Percentiles rank a stretch among this genome's conserved stretches.
Conservation (phyloP, 1,140 invertebrate genomes). For the Thalassaphorura encarpata region DNA sequence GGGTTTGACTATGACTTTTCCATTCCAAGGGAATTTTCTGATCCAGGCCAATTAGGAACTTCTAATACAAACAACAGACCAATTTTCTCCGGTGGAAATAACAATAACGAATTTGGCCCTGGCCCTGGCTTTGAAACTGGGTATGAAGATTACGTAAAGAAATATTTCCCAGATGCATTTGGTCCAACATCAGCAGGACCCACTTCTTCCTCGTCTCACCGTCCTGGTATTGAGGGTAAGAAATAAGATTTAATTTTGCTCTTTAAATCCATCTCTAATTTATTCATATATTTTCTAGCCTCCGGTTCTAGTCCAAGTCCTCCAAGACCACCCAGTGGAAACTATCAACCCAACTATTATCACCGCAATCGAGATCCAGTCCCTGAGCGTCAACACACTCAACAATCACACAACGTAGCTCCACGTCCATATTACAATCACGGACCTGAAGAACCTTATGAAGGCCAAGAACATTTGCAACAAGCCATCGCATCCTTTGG, state of each 20-base stretch:
- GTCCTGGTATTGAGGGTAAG: conserved; percentile 11
- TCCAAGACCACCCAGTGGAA: not conserved
- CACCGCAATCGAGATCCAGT: not conserved
- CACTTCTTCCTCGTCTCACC: conserved; percentile 9
- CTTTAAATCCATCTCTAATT: not conserved
- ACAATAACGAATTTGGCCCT: conserved; percentile 3
- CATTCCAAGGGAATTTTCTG: conserved; percentile 27
- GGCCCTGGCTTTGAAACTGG: conserved; percentile 17
- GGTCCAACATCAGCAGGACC: not conserved
- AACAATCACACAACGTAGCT: conserved; percentile 15
- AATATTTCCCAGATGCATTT: conserved; percentile 26
- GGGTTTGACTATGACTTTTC: conserved; percentile 23
- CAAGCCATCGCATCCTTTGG: conserved; percentile 20
- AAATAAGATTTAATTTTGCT: not conserved
- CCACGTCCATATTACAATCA: conserved; percentile 15
- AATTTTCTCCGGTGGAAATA: conserved; percentile 3
- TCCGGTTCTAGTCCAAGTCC: not conserved
- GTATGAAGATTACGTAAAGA: conserved; percentile 28
- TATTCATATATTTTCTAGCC: not conserved
- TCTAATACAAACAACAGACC: conserved; percentile 15
- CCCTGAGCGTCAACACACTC: not conserved
- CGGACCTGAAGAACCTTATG: not conserved
- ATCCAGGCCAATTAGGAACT: conserved; percentile 12
- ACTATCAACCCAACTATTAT: too few relatives aligned
- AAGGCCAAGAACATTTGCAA: conserved; percentile 13